These are phyloP conservation scores for Phoxinus phoxinus DNA, from an alignment of 2,113 vertebrate genomes.

Conservation along the genomic window DNA sequence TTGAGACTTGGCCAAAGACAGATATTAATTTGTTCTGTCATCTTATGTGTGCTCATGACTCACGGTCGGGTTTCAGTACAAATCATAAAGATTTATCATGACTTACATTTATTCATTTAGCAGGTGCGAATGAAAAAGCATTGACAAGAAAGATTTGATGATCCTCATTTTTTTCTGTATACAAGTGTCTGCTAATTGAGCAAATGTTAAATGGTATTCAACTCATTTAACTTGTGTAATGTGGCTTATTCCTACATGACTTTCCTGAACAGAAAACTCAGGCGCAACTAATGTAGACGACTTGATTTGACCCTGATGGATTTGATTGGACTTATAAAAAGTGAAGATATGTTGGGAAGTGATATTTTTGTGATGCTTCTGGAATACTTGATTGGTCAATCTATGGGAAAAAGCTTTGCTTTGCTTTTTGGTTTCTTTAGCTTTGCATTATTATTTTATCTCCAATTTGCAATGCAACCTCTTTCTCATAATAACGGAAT, in stretches of 20 bases:
- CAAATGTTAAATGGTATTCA: not conserved
- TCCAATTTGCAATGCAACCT: not conserved
- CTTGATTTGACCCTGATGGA: not conserved
- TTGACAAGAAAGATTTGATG: not conserved
- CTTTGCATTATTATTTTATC: not conserved
- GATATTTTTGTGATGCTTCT: not conserved
- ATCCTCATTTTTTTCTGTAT: not conserved
- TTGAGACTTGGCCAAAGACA: slow-evolving; percentile 6
- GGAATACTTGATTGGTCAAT: not conserved
- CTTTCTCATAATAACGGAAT: not conserved
- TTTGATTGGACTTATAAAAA: not conserved
- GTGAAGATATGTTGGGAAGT: not conserved
- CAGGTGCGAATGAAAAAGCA: not conserved
- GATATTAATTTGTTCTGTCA: slow-evolving; percentile 11
- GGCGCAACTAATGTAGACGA: no score
- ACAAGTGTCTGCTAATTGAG: slow-evolving; percentile 1
- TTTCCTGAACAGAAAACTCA: no score
- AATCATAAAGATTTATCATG: not conserved
- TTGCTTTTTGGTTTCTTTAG: not conserved
- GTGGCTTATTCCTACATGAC: not conserved
- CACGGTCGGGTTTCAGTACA: not conserved
- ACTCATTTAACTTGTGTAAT: slow-evolving; percentile 5
- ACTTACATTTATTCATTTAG: not conserved
- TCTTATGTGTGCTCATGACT: not conserved
- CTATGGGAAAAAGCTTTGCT: not conserved